phyloP scores from a whole-genome alignment of 2,113 vertebrate genomes.

The Tautogolabrus adspersus region DNA sequence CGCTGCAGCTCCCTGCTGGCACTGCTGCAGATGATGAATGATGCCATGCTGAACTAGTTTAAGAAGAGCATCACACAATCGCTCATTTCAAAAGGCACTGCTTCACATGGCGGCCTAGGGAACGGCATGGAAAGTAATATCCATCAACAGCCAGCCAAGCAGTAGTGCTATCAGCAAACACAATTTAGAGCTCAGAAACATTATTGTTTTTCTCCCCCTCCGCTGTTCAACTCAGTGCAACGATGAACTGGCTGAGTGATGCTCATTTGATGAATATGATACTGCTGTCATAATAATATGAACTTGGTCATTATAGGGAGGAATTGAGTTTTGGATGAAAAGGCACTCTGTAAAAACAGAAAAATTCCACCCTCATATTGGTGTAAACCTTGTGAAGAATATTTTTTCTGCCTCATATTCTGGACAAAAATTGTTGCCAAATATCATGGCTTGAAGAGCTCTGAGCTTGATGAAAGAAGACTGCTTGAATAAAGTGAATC shows the following conservation, averaged over 20 bases:
- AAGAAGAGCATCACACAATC: conserved; percentile 76
- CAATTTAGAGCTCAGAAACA: conserved; percentile 79
- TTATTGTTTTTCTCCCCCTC: conserved; percentile 74
- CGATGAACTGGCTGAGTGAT: conserved; percentile 70
- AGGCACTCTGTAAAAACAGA: conserved; percentile 52
- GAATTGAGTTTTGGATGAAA: conserved; percentile 70
- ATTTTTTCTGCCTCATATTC: conserved; percentile 24
- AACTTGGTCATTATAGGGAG: conserved; percentile 64
- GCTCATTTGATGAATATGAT: conserved; percentile 76
- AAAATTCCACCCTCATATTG: conserved; percentile 21
- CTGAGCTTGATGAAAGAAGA: background rate
- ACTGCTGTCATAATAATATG: conserved; percentile 63
- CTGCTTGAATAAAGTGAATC: conserved; percentile 4
- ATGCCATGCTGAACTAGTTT: conserved; percentile 79
- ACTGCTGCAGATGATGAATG: conserved; percentile 75
- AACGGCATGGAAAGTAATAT: conserved; percentile 78
- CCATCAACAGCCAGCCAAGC: conserved; percentile 82
- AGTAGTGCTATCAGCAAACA: conserved; percentile 80
- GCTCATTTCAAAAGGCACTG: conserved; percentile 78
- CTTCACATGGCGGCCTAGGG: conserved; percentile 72
- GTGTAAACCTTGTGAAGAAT: background rate
- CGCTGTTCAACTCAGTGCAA: conserved; percentile 50
- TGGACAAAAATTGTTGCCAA: background rate
- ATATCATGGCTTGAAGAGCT: background rate
- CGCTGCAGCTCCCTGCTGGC: conserved; percentile 57